These are phyloP conservation scores for Rhabdomys pumilio DNA, from an alignment of 2,797 vertebrate genomes.

Conservation along the genomic window DNA sequence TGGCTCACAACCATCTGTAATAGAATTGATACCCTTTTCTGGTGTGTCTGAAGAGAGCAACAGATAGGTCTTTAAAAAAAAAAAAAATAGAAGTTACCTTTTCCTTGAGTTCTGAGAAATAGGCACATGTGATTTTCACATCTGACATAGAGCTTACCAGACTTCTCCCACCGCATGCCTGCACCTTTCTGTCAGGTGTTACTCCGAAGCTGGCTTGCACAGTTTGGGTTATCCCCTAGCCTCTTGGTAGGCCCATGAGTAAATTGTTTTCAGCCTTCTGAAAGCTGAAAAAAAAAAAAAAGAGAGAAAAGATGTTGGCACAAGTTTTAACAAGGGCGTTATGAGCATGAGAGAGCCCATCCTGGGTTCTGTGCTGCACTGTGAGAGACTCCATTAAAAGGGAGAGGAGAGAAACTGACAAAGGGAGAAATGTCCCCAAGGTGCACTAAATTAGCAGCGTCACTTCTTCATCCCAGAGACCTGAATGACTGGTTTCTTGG, in stretches of 20 bases:
- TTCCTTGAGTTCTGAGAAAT: slow-evolving; percentile 22
- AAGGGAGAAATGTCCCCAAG: slow-evolving; percentile 31
- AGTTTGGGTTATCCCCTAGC: slow-evolving; percentile 34
- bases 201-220: not conserved
- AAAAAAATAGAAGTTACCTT: not conserved
- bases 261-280: slow-evolving; percentile 48
- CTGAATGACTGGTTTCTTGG: not conserved
- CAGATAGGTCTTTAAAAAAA: not conserved
- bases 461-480: not conserved
- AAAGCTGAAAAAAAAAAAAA: slow-evolving; percentile 4
- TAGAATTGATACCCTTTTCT: not conserved
- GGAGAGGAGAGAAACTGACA: not conserved
- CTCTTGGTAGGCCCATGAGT: not conserved
- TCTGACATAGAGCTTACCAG: not conserved
- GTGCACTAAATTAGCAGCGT: not conserved
- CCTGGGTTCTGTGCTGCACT: not conserved
- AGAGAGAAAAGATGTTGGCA: slow-evolving; percentile 18
- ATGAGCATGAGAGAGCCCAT: not conserved
- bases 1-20: not conserved
- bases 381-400: not conserved
- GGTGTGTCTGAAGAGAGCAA: not conserved
- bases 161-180: not conserved
- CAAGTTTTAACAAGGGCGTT: not conserved
- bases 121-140: slow-evolving; percentile 32
- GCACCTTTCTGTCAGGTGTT: slow-evolving; percentile 31